A percentile compares a stretch with the other conserved stretches of the same genome.
Conservation (phyloP, 2,113 vertebrate genomes). For the Phrynocephalus versicolor region DNA sequence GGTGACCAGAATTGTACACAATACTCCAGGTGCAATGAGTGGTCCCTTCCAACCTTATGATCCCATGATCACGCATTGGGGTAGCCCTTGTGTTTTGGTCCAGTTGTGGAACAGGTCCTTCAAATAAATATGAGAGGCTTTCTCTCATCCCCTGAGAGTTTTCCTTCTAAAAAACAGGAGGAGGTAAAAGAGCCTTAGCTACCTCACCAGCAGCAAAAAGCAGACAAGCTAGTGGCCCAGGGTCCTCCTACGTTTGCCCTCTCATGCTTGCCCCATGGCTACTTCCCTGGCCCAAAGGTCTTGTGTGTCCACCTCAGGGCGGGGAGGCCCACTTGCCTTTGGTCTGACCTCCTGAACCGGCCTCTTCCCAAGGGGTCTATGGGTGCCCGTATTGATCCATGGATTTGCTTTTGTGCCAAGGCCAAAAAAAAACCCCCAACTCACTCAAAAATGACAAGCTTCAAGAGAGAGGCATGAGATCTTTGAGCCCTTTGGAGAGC, state of each 20-base stretch:
- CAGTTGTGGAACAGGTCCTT: too few relatives aligned
- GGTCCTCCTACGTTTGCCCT: not conserved
- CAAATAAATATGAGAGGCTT: too few relatives aligned
- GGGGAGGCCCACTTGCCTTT: too few relatives aligned
- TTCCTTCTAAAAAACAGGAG: too few relatives aligned
- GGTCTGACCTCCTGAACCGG: not conserved
- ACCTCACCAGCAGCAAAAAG: not conserved
- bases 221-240: too few relatives aligned
- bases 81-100: too few relatives aligned
- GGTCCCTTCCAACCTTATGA: too few relatives aligned
- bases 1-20: too few relatives aligned
- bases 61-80: too few relatives aligned
- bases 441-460: conserved; percentile 48
- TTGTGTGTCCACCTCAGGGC: not conserved
- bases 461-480: conserved; percentile 58
- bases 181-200: not conserved
- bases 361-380: not conserved
- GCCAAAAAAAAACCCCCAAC: too few relatives aligned
- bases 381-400: not conserved
- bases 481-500: conserved; percentile 56
- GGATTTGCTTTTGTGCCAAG: conserved; percentile 23
- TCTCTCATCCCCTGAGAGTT: too few relatives aligned
- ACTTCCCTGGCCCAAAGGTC: not conserved
- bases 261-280: not conserved
- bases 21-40: too few relatives aligned